These are phyloP conservation scores for Monarcha castaneiventris DNA, from an alignment of 2,113 vertebrate species.

Conservation along the genomic window DNA sequence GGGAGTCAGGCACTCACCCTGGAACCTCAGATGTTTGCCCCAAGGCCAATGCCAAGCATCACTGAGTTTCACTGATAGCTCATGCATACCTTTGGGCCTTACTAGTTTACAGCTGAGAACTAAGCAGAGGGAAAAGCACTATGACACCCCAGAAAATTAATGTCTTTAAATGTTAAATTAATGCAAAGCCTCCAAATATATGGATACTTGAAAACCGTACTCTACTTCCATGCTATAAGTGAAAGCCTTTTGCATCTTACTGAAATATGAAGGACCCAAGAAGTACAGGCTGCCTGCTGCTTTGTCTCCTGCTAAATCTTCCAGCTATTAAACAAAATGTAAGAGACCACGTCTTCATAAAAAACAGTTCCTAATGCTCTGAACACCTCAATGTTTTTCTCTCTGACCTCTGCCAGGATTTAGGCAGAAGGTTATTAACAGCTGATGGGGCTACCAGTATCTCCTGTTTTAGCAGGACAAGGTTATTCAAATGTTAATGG, in stretches of 20 bases:
- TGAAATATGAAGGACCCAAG: not conserved
- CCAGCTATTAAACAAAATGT: not conserved
- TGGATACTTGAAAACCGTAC: not conserved
- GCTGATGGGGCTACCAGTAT: not conserved
- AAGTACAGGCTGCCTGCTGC: not conserved
- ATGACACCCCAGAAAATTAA: not conserved
- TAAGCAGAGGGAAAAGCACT: not conserved
- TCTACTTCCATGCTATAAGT: not conserved
- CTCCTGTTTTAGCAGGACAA: constrained; percentile 2
- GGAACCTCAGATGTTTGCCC: not conserved
- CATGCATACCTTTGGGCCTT: not conserved
- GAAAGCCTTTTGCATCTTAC: not conserved
- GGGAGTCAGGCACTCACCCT: not conserved
- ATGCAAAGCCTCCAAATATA: not conserved
- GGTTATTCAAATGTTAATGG: constrained; percentile 38
- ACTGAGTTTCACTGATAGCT: not conserved
- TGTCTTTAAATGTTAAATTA: not conserved
- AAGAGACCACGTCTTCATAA: not conserved
- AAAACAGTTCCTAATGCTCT: not conserved
- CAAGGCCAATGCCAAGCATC: not conserved
- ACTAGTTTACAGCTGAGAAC: not conserved
- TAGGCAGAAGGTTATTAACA: not conserved
- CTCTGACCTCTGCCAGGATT: not conserved
- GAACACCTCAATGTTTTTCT: not conserved
- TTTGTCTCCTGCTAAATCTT: not conserved